phyloP scores from a whole-genome alignment of 2,113 vertebrate genomes.

The Tupaia tana region DNA sequence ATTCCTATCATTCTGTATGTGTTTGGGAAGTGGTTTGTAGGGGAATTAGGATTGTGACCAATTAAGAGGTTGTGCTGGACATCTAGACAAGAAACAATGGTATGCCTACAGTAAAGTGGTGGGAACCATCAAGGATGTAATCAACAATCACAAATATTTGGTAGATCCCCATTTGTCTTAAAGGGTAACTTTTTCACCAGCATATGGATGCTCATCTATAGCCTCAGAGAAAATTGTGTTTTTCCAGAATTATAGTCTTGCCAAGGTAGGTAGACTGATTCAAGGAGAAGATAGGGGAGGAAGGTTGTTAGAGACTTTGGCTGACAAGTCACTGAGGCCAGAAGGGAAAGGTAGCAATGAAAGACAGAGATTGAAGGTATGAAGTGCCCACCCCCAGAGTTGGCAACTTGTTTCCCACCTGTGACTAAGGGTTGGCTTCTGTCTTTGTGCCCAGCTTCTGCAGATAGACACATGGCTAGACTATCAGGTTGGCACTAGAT shows the following conservation, averaged over 20 bases:
- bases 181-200: background rate
- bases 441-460: background rate
- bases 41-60: background rate
- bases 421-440: background rate
- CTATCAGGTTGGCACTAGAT: background rate
- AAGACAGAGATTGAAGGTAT: background rate
- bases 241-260: background rate
- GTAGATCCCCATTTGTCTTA: no score
- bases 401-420: background rate
- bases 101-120: fast-evolving
- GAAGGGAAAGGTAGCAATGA: background rate
- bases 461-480: background rate
- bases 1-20: background rate
- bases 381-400: background rate
- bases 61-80: background rate
- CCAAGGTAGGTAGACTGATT: background rate
- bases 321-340: background rate
- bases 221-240: background rate
- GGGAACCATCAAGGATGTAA: background rate
- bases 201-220: background rate
- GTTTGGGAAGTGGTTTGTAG: background rate
- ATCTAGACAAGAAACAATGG: background rate
- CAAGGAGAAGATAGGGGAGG: background rate
- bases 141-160: no score
- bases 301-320: background rate